Base-by-base conservation (phyloP, 2,888 invertebrate species). In the Coleophora deauratella region DNA sequence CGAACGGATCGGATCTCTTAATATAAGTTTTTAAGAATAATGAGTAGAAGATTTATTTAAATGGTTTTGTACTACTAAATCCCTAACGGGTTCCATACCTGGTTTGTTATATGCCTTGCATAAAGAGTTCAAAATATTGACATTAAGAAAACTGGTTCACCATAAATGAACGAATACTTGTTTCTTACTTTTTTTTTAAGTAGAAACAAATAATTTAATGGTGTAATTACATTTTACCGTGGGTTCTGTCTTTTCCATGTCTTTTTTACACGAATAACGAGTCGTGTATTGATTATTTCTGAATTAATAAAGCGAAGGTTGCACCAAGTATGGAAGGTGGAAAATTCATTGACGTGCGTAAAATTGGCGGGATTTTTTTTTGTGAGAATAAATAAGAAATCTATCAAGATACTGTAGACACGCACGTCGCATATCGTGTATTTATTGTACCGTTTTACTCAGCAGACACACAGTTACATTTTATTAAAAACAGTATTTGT, bases 251-350 rank as follows among this genome's bases (percentile, higher is more conserved):
- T 38, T 35, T 37, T 42, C 40, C 36, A 33, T 33, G 40, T 39
- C 43, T 47, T 51, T 52, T 47, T 41, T 47, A 35, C 40, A 37
- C 44, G 41, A 46, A 38, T 40, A 31, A 21, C 21, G 3, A 21
- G 21, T 21, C 21, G 13, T 35, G 27, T 27, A 28, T 15, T 40
- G 41, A 44, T 44, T 44, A 41, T 35, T 41, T 44, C 44, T 31
- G 37, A 44, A 44, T 41, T 55, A 54, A 55, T 51, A 51, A 53
- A 49, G 43, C 41, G 57, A 57, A 57, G 54, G 57, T 51, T 43
- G 50, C 40, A 37, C 54, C 52, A 44, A 51, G 50, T 53, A 51
- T 46, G 52, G 53, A 44, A 36, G 28, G 27, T 12, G 30, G 34
- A 28, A 41, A 38, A 38, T 43, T 27, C 27, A 36, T n/a, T 33